Percentiles rank a stretch among this genome's conserved stretches.
Evolutionary conservation across 2,888 invertebrate genomes (phyloP).

Genomic region (Hypomecis atomaria): DNA sequence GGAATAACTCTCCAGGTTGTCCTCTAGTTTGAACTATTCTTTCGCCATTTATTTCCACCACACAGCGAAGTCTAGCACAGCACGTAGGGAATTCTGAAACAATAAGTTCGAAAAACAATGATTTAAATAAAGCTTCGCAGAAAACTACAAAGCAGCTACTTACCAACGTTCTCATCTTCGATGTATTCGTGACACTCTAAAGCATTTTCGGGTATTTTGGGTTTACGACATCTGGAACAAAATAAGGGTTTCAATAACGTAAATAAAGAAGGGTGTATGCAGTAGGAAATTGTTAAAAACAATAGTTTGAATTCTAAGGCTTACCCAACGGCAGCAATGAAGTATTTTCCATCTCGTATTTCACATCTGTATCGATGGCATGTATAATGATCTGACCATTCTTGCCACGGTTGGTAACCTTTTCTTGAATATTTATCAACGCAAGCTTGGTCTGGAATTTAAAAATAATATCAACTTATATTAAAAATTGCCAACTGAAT

Average conservation of each 20-base stretch:
- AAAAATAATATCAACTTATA: neutral
- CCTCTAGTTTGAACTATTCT: constrained; percentile 79
- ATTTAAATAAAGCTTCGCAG: neutral
- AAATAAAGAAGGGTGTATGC: neutral
- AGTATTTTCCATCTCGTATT: constrained; percentile 79
- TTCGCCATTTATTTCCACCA: constrained; percentile 78
- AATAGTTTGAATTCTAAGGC: constrained; percentile 15
- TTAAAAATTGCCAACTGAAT: too few relatives aligned
- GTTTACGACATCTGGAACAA: constrained; percentile 72
- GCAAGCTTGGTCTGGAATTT: constrained; percentile 74
- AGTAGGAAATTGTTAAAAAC: neutral
- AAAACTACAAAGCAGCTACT: constrained; percentile 38
- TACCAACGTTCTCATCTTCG: constrained; percentile 81
- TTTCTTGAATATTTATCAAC: constrained; percentile 82
- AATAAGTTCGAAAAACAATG: neutral
- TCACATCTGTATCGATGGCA: constrained; percentile 79
- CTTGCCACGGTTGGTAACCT: constrained; percentile 81
- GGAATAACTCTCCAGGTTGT: constrained; percentile 79
- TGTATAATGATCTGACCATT: constrained; percentile 81
- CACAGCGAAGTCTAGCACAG: constrained; percentile 75
- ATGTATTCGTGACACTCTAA: constrained; percentile 80
- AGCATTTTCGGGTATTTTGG: constrained; percentile 80
- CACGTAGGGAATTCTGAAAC: constrained; percentile 76
- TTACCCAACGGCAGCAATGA: constrained; percentile 80
- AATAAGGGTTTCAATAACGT: neutral